A percentile compares a stretch with the other conserved stretches of the same genome.
These are phyloP conservation scores for Syngnathus rostellatus DNA, from an alignment of 2,797 vertebrate genomes.

Conservation along the genomic window DNA sequence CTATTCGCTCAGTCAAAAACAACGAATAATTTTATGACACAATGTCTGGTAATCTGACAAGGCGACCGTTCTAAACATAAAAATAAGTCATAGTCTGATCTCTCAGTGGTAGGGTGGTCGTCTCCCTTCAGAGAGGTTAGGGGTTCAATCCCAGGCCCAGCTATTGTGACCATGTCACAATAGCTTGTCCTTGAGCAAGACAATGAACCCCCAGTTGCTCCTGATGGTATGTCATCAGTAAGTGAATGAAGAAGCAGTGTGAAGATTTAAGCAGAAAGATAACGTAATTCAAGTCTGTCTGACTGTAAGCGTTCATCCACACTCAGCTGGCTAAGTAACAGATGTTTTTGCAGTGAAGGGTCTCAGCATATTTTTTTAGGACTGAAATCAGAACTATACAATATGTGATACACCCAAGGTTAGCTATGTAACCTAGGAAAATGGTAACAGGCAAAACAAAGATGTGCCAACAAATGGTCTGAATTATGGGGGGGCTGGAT, in stretches of 20 bases:
- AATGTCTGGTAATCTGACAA: too few species aligned
- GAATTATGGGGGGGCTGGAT: constrained; percentile 16
- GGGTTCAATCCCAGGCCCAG: too few species aligned
- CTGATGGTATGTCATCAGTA: too few species aligned
- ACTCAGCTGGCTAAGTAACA: neutral
- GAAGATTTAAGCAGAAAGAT: neutral
- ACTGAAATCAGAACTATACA: constrained; percentile 19
- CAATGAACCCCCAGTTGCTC: too few species aligned
- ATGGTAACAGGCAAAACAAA: constrained; percentile 19
- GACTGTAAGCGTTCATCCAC: constrained; percentile 27
- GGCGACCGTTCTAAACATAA: too few species aligned
- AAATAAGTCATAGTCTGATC: too few species aligned
- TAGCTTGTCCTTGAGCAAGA: too few species aligned
- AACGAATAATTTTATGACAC: neutral
- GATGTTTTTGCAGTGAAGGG: neutral
- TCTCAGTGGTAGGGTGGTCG: too few species aligned
- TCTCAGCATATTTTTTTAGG: constrained; percentile 15
- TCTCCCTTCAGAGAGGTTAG: too few species aligned
- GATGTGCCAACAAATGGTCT: constrained; percentile 32
- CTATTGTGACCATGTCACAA: too few species aligned
- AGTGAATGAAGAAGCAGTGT: too few species aligned
- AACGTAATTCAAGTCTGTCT: constrained; percentile 8
- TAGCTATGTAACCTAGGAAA: constrained; percentile 29
- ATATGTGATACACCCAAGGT: constrained; percentile 29
- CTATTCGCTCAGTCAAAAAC: neutral